Evolutionary conservation across 2,113 vertebrate genomes (phyloP), one percentile per base, ranked within the genome.

Genomic region (Leptobrachium ailaonicum): DNA sequence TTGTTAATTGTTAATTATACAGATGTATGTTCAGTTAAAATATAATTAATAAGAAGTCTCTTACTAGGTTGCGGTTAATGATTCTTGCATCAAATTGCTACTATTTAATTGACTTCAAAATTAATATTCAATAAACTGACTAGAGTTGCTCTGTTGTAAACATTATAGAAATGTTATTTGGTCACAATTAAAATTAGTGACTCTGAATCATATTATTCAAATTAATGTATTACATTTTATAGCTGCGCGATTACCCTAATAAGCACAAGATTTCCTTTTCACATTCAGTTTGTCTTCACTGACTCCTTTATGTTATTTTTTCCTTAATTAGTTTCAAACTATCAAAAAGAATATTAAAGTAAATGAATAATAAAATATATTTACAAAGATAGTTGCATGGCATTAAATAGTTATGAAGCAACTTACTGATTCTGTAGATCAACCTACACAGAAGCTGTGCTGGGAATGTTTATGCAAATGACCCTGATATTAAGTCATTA

Each of bases 311-410:
- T 53, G 42, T 58, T 60, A 50, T 79, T 79, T 72, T 47, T 70
- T 70, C 20, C 44, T 70, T 77, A 79, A 79, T 79, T 79, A 79
- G 77, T 79, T 78, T 54, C 43, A 10, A 71, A 67, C 42, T 72
- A 79, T 79, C 77, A 79, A 79, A 79, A 64, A 54, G 77, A 79
- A 79, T 79, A 79, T 63, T 72, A 73, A 79, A 79, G 70, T 73
- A 79, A 73, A 79, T 73, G 44, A 79, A 79, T 79, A 73, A 79
- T 66, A 79, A 79, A 72, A 72, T 66, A 71, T 79, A 79, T 79
- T 63, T 79, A 79, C 77, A 79, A 66, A 66, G 67, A 66, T 66
- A 43, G 54, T 72, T 72, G 60, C 41, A 60, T 56, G 7, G 4
- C 44, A 44, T 69, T 60, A 76, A 76, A 79, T 79, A 79, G 72